Conservation (phyloP, 2,797 vertebrate genomes). For the Xiphorhynchus erythropygius region DNA sequence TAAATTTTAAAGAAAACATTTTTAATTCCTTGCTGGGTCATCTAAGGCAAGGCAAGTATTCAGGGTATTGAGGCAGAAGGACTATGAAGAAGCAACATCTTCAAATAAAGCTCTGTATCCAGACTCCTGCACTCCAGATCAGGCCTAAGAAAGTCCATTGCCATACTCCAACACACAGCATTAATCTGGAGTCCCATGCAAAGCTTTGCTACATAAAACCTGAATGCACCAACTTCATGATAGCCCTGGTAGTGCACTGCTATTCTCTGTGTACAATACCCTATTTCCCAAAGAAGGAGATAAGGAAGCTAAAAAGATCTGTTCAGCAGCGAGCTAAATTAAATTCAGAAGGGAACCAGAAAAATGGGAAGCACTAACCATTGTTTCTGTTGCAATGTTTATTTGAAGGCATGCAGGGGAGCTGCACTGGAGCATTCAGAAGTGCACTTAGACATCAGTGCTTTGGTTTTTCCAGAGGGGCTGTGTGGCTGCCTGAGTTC, state of each 20-base stretch:
- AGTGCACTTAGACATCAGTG: background rate
- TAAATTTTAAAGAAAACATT: background rate
- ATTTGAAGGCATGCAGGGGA: background rate
- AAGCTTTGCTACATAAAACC: background rate
- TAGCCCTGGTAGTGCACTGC: background rate
- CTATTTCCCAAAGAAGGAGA: background rate
- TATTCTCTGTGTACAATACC: background rate
- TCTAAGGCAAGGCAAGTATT: background rate
- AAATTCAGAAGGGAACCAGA: background rate
- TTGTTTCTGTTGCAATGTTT: background rate
- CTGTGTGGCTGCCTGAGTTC: background rate
- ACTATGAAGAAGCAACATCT: background rate
- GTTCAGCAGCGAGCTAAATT: background rate
- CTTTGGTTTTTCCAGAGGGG: background rate
- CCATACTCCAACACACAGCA: background rate
- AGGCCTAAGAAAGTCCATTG: background rate
- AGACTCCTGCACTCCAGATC: rapidly evolving
- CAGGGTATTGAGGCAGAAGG: background rate
- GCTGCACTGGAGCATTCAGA: background rate
- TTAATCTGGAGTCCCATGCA: background rate
- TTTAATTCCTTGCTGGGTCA: background rate
- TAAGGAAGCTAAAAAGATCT: background rate
- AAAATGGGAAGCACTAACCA: background rate
- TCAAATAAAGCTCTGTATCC: background rate
- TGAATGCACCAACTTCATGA: background rate